A percentile compares a stretch with the other conserved stretches of the same genome.
These are phyloP conservation scores for Chalcosyrphus nemorum DNA, from an alignment of 2,888 invertebrate species.

Conservation along the genomic window DNA sequence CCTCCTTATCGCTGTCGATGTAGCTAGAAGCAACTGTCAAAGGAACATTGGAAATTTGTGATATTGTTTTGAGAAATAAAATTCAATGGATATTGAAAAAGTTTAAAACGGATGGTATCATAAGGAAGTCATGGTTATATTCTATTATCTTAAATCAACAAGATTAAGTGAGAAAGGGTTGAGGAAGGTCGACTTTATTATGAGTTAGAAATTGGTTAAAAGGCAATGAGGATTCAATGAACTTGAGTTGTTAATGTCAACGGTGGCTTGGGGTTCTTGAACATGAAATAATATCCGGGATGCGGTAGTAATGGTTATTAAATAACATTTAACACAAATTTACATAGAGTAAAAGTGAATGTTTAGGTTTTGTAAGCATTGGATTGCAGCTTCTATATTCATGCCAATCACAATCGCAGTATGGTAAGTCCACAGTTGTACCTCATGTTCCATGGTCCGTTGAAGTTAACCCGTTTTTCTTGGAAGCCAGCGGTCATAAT, in stretches of 20 bases:
- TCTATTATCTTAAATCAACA: constrained; percentile 44
- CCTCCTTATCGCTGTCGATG: background rate
- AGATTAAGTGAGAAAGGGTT: constrained; percentile 18
- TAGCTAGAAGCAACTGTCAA: constrained; percentile 16
- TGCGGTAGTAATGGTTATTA: too few relatives aligned
- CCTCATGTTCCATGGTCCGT: too few relatives aligned
- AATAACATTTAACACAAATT: too few relatives aligned
- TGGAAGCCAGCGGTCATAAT: too few relatives aligned
- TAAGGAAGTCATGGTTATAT: constrained; percentile 15
- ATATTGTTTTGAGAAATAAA: constrained; percentile 47
- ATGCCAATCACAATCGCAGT: too few relatives aligned
- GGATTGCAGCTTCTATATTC: too few relatives aligned
- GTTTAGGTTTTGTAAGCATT: too few relatives aligned
- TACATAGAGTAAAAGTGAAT: too few relatives aligned
- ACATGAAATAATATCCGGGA: too few relatives aligned
- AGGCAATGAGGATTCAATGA: background rate
- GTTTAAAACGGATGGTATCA: constrained; percentile 22
- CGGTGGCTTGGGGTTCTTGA: too few relatives aligned
- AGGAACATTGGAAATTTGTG: constrained; percentile 31
- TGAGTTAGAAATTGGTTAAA: background rate
- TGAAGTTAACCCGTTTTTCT: too few relatives aligned
- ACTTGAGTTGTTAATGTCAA: background rate
- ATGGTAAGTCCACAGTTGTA: too few relatives aligned
- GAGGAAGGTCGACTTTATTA: constrained; percentile 1
- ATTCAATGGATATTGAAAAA: constrained; percentile 42